Evolutionary conservation across 2,797 vertebrate species (phyloP), one percentile per base, ranked within the genome.

Genomic region (Anas georgica): DNA sequence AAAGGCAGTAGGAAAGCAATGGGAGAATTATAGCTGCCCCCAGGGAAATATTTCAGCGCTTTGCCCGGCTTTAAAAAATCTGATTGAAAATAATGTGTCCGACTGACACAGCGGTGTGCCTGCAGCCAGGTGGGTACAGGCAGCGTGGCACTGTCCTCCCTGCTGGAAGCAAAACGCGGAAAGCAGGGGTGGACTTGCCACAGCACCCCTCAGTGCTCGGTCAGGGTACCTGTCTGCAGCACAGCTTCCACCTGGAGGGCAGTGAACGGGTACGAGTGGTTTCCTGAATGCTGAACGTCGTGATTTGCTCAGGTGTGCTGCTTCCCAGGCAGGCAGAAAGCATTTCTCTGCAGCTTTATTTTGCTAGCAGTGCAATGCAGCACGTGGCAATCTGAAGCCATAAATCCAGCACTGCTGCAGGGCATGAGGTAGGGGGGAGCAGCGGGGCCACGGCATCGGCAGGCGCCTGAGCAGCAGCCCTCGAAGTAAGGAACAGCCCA

Each of bases 361-460:
- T 31, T 16, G 9, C 5, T 22, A 39, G 33, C 58, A 37, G 37
- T 3, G 13, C 28, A 23, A 2, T 4, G 37, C 39, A 17, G 21
- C 3, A 15, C 11, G 3, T 0, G n/a, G 45, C 2, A 4, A 1
- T 1, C 20, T n/a, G 18, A 23, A 39, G 23, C 7, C 16, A 6
- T 3, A 11, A 10, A 1, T 20, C 23, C 10, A 58, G 21, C 6
- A 9, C 23, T 68, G 52, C 81, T 14, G 33, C 7, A 10, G 59
- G 7, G 35, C 0, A 29, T 26, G 9, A 8, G 43, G 43, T 21
- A 39, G 56, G 5, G 1, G 6, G 29, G 54, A 21, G 55, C 22
- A 66, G 72, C 26, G 1, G 3, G 10, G 33, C 21, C 22, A 1
- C 0, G 0, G 67, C 43, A 33, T 43, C 62, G 22, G 70, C 52